Evolutionary conservation across 92 coral and sea anemone species (phyloP), one percentile per base, ranked within the genome.

Genomic region (Zoanthus sansibaricus): DNA sequence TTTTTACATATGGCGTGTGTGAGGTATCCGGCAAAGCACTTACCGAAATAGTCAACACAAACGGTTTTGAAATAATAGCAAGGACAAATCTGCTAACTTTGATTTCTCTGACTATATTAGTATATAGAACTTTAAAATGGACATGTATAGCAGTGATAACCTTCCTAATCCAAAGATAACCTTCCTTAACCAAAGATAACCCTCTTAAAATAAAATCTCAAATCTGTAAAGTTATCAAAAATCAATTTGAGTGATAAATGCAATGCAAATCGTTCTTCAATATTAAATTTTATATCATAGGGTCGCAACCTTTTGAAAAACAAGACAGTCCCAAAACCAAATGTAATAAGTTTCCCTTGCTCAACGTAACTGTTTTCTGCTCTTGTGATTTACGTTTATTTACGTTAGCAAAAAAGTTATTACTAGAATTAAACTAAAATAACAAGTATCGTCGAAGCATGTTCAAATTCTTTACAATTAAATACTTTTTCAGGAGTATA

Each of bases 181-280:
- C 44, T 30, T 21, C 20, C 3, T 18, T 18, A 20, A 20, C 33
- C 31, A 67, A 7, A 67, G 72, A 67, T 67, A 67, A 20, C 72
- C 72, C 25, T 67, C 32, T 58, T 58, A 58, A 18, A 25, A 33
- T 6, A 67, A 67, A 67, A 67, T 4, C 5, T 11, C 70, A 20
- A 64, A 17, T 9, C 30, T 64, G 70, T 54, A 8, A 54, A 20
- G 42, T 37, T 37, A 37, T 6, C 12, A 31, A 18, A 25, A 1
- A 67, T 14, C 37, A 67, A 3, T 67, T 67, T 67, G 71, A 67
- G 71, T 67, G 71, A 67, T 67, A 67, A 67, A 67, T 67, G 71
- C 9, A 9, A 11, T 4, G 71, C 71, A 25, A 18, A 67, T 67
- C 20, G 20, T 4, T 5, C 33, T 20, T 32, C 42, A 13, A 7